Evolutionary conservation across 2,888 invertebrate genomes (phyloP).

Genomic region (Dasypolia templi): DNA sequence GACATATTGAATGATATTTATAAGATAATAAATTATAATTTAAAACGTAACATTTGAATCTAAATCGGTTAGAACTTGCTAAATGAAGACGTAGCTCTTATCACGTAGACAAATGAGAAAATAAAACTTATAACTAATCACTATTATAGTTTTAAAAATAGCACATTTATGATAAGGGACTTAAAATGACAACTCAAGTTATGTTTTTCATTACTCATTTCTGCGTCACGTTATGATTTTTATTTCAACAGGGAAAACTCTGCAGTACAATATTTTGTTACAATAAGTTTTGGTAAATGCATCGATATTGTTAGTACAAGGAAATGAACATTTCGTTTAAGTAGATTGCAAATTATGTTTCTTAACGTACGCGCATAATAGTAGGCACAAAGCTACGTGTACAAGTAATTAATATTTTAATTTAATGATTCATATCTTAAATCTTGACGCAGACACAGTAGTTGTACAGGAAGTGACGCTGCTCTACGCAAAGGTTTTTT

Average conservation of each 20-base stretch:
- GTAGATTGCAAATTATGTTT: constrained; percentile 14
- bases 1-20: constrained; percentile 11
- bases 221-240: no score
- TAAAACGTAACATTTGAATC: constrained; percentile 31
- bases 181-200: constrained; percentile 45
- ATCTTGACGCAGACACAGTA: constrained; percentile 38
- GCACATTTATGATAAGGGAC: constrained; percentile 53
- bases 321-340: neutral
- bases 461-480: constrained; percentile 53
- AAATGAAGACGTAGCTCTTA: constrained; percentile 44
- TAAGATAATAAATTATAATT: constrained; percentile 22
- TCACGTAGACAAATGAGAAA: constrained; percentile 31
- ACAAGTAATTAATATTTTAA: constrained; percentile 56
- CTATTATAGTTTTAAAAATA: constrained; percentile 49
- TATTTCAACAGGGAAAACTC: constrained; percentile 26
- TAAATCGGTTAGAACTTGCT: constrained; percentile 34
- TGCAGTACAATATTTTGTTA: constrained; percentile 6
- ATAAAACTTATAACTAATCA: constrained; percentile 32
- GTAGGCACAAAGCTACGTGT: constrained; percentile 18
- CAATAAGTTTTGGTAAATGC: neutral
- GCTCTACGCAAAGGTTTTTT: constrained; percentile 44
- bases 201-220: constrained; percentile 52
- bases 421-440: constrained; percentile 54
- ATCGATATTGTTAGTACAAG: neutral
- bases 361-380: neutral